Conservation (phyloP, 2,113 vertebrate species). For the Corvus hawaiiensis region DNA sequence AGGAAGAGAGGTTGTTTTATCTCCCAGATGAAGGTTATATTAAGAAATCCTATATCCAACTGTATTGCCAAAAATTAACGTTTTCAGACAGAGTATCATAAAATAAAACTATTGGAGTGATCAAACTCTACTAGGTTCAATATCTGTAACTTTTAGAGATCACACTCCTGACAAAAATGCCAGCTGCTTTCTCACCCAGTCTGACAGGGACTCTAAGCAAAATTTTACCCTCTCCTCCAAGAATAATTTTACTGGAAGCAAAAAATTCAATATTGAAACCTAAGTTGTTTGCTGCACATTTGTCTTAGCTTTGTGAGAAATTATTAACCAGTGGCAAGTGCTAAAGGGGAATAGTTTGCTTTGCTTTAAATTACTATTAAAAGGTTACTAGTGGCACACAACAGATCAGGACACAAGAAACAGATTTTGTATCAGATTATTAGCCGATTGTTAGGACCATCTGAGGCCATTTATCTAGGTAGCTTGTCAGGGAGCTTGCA, state of each 20-base stretch:
- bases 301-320: not conserved
- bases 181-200: not conserved
- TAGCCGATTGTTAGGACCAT: not conserved
- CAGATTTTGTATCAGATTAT: not conserved
- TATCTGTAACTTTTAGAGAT: not conserved
- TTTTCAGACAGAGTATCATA: not conserved
- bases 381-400: constrained; percentile 3
- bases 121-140: not conserved
- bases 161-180: not conserved
- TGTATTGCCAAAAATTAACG: not conserved
- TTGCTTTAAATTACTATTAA: not conserved
- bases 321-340: not conserved
- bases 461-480: constrained; percentile 1
- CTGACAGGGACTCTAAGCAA: not conserved
- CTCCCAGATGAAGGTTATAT: not conserved
- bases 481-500: not conserved
- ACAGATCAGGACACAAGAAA: not conserved
- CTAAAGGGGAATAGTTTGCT: not conserved
- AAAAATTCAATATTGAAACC: not conserved
- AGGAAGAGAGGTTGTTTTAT: not conserved
- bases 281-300: not conserved
- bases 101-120: not conserved
- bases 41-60: not conserved
- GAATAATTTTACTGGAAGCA: not conserved
- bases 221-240: not conserved